Percentiles rank a stretch among this genome's conserved stretches.
Conservation (phyloP, 2,888 invertebrate species). For the Dichetophora obliterata region DNA sequence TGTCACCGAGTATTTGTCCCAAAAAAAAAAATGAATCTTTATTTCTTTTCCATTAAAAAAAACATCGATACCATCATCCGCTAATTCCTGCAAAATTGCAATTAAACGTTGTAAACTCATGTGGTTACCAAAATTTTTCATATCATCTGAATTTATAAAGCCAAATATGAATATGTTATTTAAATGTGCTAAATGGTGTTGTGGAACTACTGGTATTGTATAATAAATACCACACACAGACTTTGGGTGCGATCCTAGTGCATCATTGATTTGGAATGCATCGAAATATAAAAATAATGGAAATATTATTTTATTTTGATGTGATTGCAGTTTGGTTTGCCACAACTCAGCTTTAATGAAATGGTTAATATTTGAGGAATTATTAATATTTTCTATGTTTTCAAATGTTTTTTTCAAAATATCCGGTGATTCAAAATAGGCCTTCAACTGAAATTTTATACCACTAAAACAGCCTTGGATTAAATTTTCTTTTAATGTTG, state of each 20-base stretch:
- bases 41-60: not conserved
- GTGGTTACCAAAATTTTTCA: conserved; percentile 35
- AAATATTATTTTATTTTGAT: conserved; percentile 25
- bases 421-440: conserved; percentile 40
- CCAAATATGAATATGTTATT: conserved; percentile 40
- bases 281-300: conserved; percentile 38
- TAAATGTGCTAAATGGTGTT: conserved; percentile 33
- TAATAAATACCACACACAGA: conserved; percentile 35
- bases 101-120: conserved; percentile 4
- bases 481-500: conserved; percentile 43
- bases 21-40: conserved; percentile 8
- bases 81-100: conserved; percentile 36
- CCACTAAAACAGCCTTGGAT: conserved; percentile 40
- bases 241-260: conserved; percentile 18
- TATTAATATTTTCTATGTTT: conserved; percentile 42
- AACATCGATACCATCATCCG: conserved; percentile 29
- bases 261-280: conserved; percentile 38
- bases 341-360: conserved; percentile 32
- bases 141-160: conserved; percentile 40
- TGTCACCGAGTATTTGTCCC: not conserved
- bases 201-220: conserved; percentile 33
- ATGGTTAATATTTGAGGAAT: conserved; percentile 34
- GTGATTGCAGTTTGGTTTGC: conserved; percentile 5
- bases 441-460: conserved; percentile 44
- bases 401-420: conserved; percentile 38